Evolutionary conservation across 1,140 invertebrate genomes (phyloP), one percentile per base, ranked within the genome.

Genomic region (Polypedilum vanderplanki): DNA sequence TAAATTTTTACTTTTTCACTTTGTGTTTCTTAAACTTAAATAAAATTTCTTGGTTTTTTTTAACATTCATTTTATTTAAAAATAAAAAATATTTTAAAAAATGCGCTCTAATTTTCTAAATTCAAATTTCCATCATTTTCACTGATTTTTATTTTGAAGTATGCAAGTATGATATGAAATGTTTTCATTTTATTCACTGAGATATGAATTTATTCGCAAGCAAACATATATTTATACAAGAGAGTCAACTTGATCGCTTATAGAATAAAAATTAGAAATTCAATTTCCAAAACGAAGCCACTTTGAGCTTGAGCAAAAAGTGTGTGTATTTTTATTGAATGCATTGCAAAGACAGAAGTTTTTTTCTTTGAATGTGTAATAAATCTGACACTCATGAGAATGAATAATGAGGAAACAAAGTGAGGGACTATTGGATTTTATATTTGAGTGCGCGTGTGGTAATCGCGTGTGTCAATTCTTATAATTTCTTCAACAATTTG

Each of bases 401-500:
- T 70, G 65, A 70, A 70, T 70, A 70, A 70, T 70, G 17, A 70
- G 65, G 46, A n/a, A 12, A 70, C 1, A 8, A 70, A 70, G 18
- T 17, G n/a, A 17, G 64, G 7, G 65, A 20, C 65, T 10, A 70
- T 0, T 57, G 46, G 12, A 57, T 57, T 33, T 1, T 33, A 33
- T 33, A 33, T 33, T 33, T 33, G 24, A 33, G n/a, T 57, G 46
- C 12, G 46, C 46, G 46, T n/a, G 46, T 57, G 46, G 46, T 57
- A 57, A 57, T 57, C 65, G 65, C 65, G 65, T 70, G 46, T 57
- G 65, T 70, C 65, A 22, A 70, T 70, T 70, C 18, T 70, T 70
- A 18, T 70, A 70, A 70, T 70, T 70, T 9, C 20, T 20, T 70
- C 10, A 9, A 17, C 1, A n/a, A 18, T 22, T 70, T 70, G 7